Evolutionary conservation across 1,140 invertebrate genomes (phyloP), one percentile per base, ranked within the genome.

Genomic region (Formica exsecta): DNA sequence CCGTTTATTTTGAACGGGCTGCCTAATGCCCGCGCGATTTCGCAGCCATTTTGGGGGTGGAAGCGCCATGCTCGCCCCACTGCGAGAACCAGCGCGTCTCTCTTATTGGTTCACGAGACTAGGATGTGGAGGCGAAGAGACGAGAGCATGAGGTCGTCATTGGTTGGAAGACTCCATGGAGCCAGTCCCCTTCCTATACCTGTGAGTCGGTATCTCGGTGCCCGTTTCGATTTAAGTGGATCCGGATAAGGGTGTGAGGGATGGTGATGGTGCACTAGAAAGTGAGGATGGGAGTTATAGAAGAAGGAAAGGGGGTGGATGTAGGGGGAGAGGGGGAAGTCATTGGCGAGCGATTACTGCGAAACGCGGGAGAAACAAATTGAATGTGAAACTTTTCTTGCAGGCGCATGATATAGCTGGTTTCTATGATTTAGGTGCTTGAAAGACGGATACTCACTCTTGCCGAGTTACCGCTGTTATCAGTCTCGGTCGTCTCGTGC

Each of bases 11-110:
- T 93, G 90, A 94, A 93, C 93, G 91, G 89, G 89, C 85, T 93
- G 89, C 51, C 92, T 94, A 94, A 94, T 94, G 91, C 93, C 90
- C 92, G 93, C 91, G 90, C 91, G 91, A 93, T 93, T 94, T 95
- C 92, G 94, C 94, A 94, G 95, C 95, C 95, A 95, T 95, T 95
- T 95, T 95, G 94, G 93, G 93, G 95, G 93, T 94, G 94, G 93
- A 90, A 86, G 92, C 92, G 87, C 77, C 70, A 54, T 62, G 68
- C 73, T 32, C 32, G 51, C 86, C 68, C 79, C 51, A 29, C 59
- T 29, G 9, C n/a, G 9, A 16, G 0, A 19, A 8, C 16, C 48
- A 6, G 2, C 5, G 0, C 51, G 64, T 19, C 9, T 44, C 61
- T 19, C 11, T 59, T 29, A 87, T 89, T 91, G 89, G 89, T 83